Conservation (phyloP, 2,888 invertebrate genomes). For the Thymelicus sylvestris region DNA sequence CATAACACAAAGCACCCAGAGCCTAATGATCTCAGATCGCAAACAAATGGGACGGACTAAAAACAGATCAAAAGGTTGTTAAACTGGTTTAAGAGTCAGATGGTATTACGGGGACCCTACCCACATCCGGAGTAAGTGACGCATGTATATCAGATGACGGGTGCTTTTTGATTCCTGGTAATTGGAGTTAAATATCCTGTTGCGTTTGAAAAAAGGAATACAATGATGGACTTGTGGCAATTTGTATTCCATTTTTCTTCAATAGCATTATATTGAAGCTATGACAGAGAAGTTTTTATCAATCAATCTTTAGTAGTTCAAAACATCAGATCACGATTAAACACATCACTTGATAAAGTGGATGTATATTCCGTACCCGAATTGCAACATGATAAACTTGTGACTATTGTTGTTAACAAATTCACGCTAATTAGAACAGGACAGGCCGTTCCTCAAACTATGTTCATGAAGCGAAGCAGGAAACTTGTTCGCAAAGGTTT, state of each 20-base stretch:
- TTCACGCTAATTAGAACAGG: slow-evolving; percentile 36
- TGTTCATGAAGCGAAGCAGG: slow-evolving; percentile 36
- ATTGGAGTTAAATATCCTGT: slow-evolving; percentile 28
- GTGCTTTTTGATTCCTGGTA: slow-evolving; percentile 39
- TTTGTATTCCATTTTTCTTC: not conserved
- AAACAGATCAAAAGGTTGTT: slow-evolving; percentile 64
- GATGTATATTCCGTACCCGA: slow-evolving; percentile 6
- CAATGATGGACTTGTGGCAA: not conserved
- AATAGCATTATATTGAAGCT: no score
- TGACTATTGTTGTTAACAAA: slow-evolving; percentile 31
- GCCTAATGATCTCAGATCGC: slow-evolving; percentile 63
- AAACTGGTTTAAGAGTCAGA: slow-evolving; percentile 63
- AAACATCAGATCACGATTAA: no score
- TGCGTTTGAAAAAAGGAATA: slow-evolving; percentile 7
- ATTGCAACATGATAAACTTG: slow-evolving; percentile 30
- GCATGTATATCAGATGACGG: slow-evolving; percentile 57
- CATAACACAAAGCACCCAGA: slow-evolving; percentile 38
- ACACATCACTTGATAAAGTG: no score
- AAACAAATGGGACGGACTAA: slow-evolving; percentile 66
- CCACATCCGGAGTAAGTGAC: slow-evolving; percentile 72
- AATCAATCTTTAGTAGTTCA: no score
- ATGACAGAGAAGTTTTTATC: no score
- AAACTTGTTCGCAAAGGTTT: slow-evolving; percentile 35
- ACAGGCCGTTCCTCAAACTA: slow-evolving; percentile 28
- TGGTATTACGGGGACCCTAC: slow-evolving; percentile 60